A percentile compares a stretch with the other conserved stretches of the same genome.
phyloP scores from a whole-genome alignment of 2,888 invertebrate genomes.

The Melanophora roralis region DNA sequence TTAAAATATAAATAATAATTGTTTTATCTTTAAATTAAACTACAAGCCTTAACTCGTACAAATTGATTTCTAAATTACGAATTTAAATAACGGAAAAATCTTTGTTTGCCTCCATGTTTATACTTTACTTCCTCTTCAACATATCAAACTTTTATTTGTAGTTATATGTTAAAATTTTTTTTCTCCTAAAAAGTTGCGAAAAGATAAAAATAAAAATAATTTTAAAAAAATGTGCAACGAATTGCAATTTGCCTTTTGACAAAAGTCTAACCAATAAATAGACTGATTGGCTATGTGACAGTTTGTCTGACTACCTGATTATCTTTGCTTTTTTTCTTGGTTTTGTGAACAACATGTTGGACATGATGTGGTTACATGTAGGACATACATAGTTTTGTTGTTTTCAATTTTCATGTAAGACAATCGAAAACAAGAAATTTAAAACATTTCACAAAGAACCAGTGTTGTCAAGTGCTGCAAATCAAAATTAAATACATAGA shows the following conservation, averaged over 20 bases:
- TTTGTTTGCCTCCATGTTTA: not conserved
- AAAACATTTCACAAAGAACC: not conserved
- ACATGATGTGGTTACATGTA: constrained; percentile 67
- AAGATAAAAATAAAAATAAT: not conserved
- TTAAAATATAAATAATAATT: too few relatives aligned
- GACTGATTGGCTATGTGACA: constrained; percentile 3
- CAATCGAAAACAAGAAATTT: constrained; percentile 34
- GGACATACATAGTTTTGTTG: constrained; percentile 15
- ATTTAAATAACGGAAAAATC: constrained; percentile 41
- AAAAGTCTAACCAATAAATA: constrained; percentile 6
- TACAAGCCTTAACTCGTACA: too few relatives aligned
- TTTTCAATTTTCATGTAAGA: constrained; percentile 59
- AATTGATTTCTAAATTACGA: constrained; percentile 11
- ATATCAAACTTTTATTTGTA: constrained; percentile 58
- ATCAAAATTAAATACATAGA: too few relatives aligned
- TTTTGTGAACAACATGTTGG: constrained; percentile 67
- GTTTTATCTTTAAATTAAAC: too few relatives aligned
- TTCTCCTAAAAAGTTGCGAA: constrained; percentile 4
- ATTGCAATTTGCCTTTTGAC: constrained; percentile 38
- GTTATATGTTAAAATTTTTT: constrained; percentile 31
- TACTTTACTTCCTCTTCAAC: constrained; percentile 29
- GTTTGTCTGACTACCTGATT: not conserved
- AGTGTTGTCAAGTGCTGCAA: too few relatives aligned
- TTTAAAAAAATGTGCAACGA: constrained; percentile 54
- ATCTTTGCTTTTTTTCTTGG: constrained; percentile 61